A percentile compares a stretch with the other conserved stretches of the same genome.
phyloP scores from a whole-genome alignment of 2,113 vertebrate species.

The Entosphenus tridentatus region DNA sequence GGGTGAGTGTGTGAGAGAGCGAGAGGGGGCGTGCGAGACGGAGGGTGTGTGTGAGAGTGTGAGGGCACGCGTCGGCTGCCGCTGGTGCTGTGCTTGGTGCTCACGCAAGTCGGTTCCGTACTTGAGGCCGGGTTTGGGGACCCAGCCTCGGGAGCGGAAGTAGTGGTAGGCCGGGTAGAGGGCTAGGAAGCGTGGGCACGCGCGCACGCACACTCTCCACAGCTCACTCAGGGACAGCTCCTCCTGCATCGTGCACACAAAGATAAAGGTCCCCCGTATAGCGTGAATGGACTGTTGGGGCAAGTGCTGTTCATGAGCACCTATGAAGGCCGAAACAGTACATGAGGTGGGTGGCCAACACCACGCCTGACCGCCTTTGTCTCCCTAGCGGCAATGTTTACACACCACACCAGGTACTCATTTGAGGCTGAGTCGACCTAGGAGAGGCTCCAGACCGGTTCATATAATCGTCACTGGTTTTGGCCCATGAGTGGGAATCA shows the following conservation, averaged over 20 bases:
- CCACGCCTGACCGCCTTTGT: too few relatives aligned
- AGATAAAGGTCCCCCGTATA: neutral
- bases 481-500: too few relatives aligned
- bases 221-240: constrained; percentile 36
- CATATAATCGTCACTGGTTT: too few relatives aligned
- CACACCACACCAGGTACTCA: too few relatives aligned
- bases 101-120: constrained; percentile 68
- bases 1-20: too few relatives aligned
- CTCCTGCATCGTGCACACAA: constrained; percentile 21
- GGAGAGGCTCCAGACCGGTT: too few relatives aligned
- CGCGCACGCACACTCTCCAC: constrained; percentile 33
- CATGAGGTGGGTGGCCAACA: neutral
- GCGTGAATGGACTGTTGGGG: neutral
- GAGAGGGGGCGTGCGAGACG: too few relatives aligned
- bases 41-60: too few relatives aligned
- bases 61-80: too few relatives aligned
- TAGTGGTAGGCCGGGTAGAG: constrained; percentile 66
- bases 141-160: constrained; percentile 63
- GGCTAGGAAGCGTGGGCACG: constrained; percentile 36
- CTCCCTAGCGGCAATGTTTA: too few relatives aligned
- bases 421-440: too few relatives aligned
- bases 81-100: constrained; percentile 11
- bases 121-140: constrained; percentile 69
- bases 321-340: neutral
- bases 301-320: neutral